Base-by-base conservation (phyloP, 2,888 invertebrate genomes). In the Thymelicus sylvestris region DNA sequence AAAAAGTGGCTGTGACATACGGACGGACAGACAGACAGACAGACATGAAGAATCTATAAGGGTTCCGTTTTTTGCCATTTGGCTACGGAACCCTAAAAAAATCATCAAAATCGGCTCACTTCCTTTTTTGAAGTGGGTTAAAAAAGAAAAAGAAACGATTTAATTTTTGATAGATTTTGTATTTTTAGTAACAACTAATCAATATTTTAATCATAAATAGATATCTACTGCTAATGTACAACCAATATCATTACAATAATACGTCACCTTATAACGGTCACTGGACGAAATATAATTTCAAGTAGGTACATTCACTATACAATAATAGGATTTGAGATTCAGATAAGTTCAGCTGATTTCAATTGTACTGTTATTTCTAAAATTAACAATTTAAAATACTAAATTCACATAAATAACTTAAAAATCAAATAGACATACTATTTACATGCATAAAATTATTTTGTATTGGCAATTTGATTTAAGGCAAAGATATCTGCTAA, bases 111-210 rank as follows among this genome's bases (percentile, higher is more conserved):
- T n/a, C n/a, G n/a, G n/a, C n/a, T n/a, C n/a, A n/a, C n/a, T n/a
- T n/a, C n/a, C n/a, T n/a, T n/a, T n/a, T n/a, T n/a, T n/a, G n/a
- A n/a, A n/a, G n/a, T n/a, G n/a, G n/a, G n/a, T n/a, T n/a, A 39
- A 19, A 67, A 24, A n/a, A 41, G 0, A 67, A 78, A 78, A 82
- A 68, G n/a, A 63, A 63, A 68, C 63, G 7, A 44, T 41, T 39
- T 72, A 60, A 38, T 68, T 81, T 91, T 91, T 86, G 87, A 91
- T 92, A 87, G 86, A 92, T 92, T 93, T 92, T 91, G 84, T 93
- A 91, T 93, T 93, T 93, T 93, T 84, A 91, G 90, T 93, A 93
- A 93, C 93, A 92, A 92, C 92, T 93, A 93, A 92, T 93, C 93
- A 93, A 91, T 91, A 88, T 90, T 91, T 87, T 79, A 85, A 89